Evolutionary conservation across 2,113 vertebrate genomes (phyloP).

Genomic region (Taxidea taxus): DNA sequence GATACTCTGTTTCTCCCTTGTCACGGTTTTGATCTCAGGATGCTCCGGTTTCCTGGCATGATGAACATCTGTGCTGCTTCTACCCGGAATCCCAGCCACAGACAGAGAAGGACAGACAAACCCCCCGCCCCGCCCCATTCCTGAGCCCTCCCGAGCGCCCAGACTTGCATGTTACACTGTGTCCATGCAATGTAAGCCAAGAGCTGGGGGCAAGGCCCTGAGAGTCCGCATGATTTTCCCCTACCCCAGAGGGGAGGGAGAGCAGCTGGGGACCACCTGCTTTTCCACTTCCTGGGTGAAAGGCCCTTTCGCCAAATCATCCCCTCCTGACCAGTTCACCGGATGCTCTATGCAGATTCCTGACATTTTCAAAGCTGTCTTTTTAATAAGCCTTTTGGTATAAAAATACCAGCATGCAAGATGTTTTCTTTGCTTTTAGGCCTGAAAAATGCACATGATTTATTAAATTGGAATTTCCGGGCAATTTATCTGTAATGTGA

Average conservation of each 20-base stretch:
- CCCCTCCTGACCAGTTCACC: constrained; percentile 14
- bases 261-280: neutral
- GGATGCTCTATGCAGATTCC: neutral
- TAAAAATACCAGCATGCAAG: constrained; percentile 45
- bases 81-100: fast-evolving
- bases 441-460: constrained; percentile 56
- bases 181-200: neutral
- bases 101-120: too few relatives aligned
- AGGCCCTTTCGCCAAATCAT: constrained; percentile 14
- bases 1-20: neutral
- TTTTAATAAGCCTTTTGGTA: constrained; percentile 52
- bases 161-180: too few relatives aligned
- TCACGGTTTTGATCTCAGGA: neutral
- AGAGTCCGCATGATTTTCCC: neutral
- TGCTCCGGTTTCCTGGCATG: fast-evolving
- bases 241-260: neutral
- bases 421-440: constrained; percentile 50
- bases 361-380: constrained; percentile 61
- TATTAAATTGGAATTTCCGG: constrained; percentile 74
- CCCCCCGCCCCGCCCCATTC: neutral
- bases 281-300: neutral
- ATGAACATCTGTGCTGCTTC: neutral
- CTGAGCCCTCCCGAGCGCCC: fast-evolving
- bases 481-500: constrained; percentile 75
- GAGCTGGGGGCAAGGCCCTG: neutral